Conservation (phyloP, 1,140 invertebrate genomes). For the Ruditapes philippinarum region DNA sequence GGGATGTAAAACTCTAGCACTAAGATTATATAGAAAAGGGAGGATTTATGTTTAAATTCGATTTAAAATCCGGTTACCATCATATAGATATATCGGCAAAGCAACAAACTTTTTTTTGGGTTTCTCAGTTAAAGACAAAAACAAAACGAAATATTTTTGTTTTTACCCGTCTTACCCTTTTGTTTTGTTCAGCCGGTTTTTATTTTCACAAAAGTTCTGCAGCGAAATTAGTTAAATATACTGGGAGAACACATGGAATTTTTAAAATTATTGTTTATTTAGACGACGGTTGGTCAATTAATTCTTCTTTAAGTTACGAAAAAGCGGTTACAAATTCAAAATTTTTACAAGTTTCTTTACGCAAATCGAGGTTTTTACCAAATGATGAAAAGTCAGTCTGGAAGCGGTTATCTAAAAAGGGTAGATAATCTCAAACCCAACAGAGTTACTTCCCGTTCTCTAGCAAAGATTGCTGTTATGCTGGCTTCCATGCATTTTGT, state of each 20-base stretch:
- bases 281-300: constrained; percentile 1
- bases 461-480: not conserved
- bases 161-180: not conserved
- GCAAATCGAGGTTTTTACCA: not conserved
- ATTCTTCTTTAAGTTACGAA: not conserved
- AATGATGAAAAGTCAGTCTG: not conserved
- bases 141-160: not conserved
- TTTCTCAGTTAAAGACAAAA: too few relatives aligned
- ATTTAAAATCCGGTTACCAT: constrained; percentile 41
- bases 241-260: not conserved
- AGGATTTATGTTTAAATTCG: constrained; percentile 50
- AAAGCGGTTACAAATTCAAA: not conserved
- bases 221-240: not conserved
- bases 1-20: constrained; percentile 1
- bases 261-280: not conserved
- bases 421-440: not conserved
- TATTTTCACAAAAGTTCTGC: constrained; percentile 1
- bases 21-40: constrained; percentile 45
- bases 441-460: not conserved
- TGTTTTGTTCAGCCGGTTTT: too few relatives aligned
- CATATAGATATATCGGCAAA: constrained; percentile 27
- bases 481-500: not conserved
- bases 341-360: not conserved
- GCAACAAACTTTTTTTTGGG: not conserved
- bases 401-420: not conserved